phyloP scores from a whole-genome alignment of 2,888 invertebrate genomes.

The Meghimatium bilineatum region DNA sequence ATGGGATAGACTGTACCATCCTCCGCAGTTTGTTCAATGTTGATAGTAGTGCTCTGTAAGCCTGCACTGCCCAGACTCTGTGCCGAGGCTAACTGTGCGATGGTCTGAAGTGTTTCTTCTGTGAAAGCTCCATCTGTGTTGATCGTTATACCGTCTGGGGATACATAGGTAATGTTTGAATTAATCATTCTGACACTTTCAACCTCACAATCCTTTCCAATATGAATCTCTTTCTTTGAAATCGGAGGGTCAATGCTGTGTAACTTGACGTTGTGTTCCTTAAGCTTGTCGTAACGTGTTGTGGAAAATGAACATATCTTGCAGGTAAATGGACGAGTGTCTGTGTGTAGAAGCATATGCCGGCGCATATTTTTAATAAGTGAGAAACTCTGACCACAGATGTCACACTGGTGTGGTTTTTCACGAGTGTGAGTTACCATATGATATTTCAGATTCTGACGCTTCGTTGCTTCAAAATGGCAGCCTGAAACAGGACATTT shows the following conservation, averaged over 20 bases:
- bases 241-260: constrained; percentile 62
- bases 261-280: constrained; percentile 78
- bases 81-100: constrained; percentile 51
- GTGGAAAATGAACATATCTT: constrained; percentile 78
- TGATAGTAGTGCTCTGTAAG: constrained; percentile 31
- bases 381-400: constrained; percentile 81
- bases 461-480: constrained; percentile 78
- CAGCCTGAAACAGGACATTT: constrained; percentile 79
- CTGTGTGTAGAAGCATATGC: constrained; percentile 75
- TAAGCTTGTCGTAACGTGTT: constrained; percentile 80
- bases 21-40: constrained; percentile 39
- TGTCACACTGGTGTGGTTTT: constrained; percentile 80
- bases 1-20: constrained; percentile 43
- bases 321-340: constrained; percentile 75
- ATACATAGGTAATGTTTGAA: constrained; percentile 33
- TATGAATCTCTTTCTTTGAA: constrained; percentile 13
- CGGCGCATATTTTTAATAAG: constrained; percentile 80
- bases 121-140: constrained; percentile 49
- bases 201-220: constrained; percentile 13
- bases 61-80: constrained; percentile 14
- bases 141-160: constrained; percentile 45
- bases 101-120: constrained; percentile 51
- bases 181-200: background rate
- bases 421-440: constrained; percentile 80
- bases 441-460: constrained; percentile 80